Evolutionary conservation across 1,140 invertebrate species (phyloP), one percentile per base, ranked within the genome.

Genomic region (Ceratina japonica): DNA sequence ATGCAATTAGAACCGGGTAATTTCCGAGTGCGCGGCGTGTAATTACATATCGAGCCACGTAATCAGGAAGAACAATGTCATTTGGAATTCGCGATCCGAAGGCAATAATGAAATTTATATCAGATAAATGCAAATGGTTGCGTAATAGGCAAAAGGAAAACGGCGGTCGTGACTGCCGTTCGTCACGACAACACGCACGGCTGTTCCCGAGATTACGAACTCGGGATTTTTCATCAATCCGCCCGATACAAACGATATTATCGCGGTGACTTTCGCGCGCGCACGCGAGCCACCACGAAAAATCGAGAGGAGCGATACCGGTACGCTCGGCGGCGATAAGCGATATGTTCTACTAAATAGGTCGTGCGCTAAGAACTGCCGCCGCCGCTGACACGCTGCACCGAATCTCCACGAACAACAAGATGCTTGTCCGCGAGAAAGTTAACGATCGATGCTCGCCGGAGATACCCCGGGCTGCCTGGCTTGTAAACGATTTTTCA

Each of bases 401-500:
- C 24, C 52, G 37, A 62, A 83, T 80, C 65, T 59, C 54, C 65
- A 44, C 54, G 31, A 75, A 49, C 24, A 64, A 20, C 72, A 56
- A 62, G 65, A 61, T 61, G 58, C 22, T 44, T 61, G 24, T 20
- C 37, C 68, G 51, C 58, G 79, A 80, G 71, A 80, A 82, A 82
- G 69, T 66, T 79, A 65, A 27, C 54, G 68, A 24, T 54, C 51
- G 62, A 58, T 37, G 62, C 62, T 56, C 37, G 1, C 22, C 13
- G 58, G 70, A 80, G 49, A 31, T 63, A 63, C 31, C 10, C 56
- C 20, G 24, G 24, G 66, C 49, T 72, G 56, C 22, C 20, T 64
- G 2, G 31, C 63, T 65, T 65, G 63, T 65, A 65, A 49, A 22
- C 37, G 27, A 49, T 65, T 65, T 65, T 65, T 65, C 31, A 31